Evolutionary conservation across 2,797 vertebrate genomes (phyloP).

Genomic region (Oryzias sinensis): DNA sequence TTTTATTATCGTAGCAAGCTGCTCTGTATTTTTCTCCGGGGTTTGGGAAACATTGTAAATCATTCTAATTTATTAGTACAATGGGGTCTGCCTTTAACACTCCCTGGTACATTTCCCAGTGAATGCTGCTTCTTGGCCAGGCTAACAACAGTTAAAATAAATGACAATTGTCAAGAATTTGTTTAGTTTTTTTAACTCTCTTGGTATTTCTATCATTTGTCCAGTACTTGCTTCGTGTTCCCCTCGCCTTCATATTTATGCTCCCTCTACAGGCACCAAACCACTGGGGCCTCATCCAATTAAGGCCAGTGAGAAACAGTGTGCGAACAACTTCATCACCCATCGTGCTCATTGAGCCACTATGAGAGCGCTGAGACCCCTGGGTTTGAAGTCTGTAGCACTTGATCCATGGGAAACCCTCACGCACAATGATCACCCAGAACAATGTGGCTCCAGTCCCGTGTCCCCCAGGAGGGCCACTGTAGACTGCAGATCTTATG

Average conservation of each 20-base stretch:
- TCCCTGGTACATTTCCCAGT: no score
- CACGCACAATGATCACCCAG: conserved; percentile 70
- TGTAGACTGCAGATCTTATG: conserved; percentile 76
- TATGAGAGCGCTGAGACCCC: conserved; percentile 67
- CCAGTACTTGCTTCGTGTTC: not conserved
- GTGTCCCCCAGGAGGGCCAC: conserved; percentile 74
- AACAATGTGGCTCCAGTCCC: conserved; percentile 82
- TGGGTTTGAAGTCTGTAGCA: conserved; percentile 74
- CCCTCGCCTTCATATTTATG: not conserved
- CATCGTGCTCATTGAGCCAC: conserved; percentile 61
- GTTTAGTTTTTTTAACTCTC: no score
- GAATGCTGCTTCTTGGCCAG: no score
- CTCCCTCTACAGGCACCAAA: conserved; percentile 13
- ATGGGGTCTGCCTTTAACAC: no score
- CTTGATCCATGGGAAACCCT: conserved; percentile 81
- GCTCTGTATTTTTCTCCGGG: no score
- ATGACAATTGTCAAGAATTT: no score
- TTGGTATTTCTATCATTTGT: no score
- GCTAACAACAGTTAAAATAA: no score
- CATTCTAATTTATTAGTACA: no score
- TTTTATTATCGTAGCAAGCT: no score
- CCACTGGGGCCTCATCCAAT: conserved; percentile 43
- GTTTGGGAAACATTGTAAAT: no score
- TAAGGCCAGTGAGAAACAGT: conserved; percentile 53
- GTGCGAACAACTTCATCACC: conserved; percentile 60